Conservation (phyloP, 2,888 invertebrate genomes). For the Drosophila lacicola region DNA sequence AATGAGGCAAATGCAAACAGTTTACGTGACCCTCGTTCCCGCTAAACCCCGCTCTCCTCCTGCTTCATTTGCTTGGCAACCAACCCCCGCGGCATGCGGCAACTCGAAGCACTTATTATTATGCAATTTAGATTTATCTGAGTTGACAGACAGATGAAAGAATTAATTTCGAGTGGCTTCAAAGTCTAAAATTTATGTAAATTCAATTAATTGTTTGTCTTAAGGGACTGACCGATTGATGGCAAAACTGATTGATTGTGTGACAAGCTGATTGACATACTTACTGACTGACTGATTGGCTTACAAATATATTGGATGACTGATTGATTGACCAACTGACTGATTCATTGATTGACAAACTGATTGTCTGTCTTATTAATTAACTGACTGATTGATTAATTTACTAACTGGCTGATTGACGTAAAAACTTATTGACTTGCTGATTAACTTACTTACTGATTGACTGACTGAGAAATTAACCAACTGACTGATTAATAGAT, state of each 20-base stretch:
- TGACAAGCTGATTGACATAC: background rate
- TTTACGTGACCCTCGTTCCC: conserved; percentile 73
- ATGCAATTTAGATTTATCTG: conserved; percentile 40
- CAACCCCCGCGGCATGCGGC: conserved; percentile 9
- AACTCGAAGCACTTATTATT: conserved; percentile 39
- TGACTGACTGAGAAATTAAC: background rate
- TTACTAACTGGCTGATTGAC: background rate
- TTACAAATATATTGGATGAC: background rate
- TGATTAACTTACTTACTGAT: background rate
- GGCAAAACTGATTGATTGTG: background rate
- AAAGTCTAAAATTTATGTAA: background rate
- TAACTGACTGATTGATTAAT: background rate
- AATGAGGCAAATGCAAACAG: conserved; percentile 73
- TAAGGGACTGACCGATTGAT: too few species aligned
- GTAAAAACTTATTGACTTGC: too few species aligned
- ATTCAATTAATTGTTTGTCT: background rate
- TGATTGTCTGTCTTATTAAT: too few species aligned
- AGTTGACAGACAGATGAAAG: conserved; percentile 26
- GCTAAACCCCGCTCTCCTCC: conserved; percentile 19
- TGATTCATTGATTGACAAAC: too few species aligned
- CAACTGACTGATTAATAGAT: background rate
- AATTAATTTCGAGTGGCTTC: conserved; percentile 15
- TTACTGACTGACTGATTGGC: background rate
- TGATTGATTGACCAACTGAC: too few species aligned
- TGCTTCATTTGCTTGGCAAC: conserved; percentile 40